Conservation (phyloP, 2,797 vertebrate species). For the Falco biarmicus region DNA sequence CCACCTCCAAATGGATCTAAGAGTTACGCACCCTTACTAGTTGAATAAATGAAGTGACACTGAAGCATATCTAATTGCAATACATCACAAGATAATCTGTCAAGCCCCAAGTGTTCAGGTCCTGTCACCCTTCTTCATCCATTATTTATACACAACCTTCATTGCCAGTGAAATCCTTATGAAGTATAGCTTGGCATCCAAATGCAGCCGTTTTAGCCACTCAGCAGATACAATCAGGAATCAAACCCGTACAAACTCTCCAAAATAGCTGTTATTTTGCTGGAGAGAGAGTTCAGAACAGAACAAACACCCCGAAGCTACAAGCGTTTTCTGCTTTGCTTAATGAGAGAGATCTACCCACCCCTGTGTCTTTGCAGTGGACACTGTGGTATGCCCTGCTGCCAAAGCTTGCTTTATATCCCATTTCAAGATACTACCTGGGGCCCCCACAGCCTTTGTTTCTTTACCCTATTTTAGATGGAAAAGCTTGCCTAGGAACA, state of each 20-base stretch:
- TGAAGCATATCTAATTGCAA: slow-evolving; percentile 78
- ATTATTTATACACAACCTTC: slow-evolving; percentile 77
- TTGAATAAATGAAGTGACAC: slow-evolving; percentile 87
- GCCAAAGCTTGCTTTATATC: slow-evolving; percentile 14
- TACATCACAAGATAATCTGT: slow-evolving; percentile 86
- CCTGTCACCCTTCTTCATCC: slow-evolving; percentile 74
- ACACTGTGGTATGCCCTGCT: background rate
- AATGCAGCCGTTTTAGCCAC: slow-evolving; percentile 15
- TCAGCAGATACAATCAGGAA: slow-evolving; percentile 39
- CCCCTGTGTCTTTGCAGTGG: background rate
- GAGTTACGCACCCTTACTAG: slow-evolving; percentile 73
- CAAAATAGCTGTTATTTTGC: background rate
- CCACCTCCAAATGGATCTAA: slow-evolving; percentile 75
- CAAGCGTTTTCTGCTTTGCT: background rate
- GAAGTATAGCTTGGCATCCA: slow-evolving; percentile 55
- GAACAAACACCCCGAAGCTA: background rate
- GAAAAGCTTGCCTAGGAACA: background rate
- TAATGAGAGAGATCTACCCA: background rate
- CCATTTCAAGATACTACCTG: background rate
- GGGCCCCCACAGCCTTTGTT: background rate
- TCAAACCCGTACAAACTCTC: background rate
- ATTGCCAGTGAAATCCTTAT: slow-evolving; percentile 70
- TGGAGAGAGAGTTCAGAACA: background rate
- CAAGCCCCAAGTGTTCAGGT: slow-evolving; percentile 75
- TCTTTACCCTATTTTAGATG: background rate